These are phyloP conservation scores for Gibbula magus DNA, from an alignment of 2,888 invertebrate species.

Conservation along the genomic window DNA sequence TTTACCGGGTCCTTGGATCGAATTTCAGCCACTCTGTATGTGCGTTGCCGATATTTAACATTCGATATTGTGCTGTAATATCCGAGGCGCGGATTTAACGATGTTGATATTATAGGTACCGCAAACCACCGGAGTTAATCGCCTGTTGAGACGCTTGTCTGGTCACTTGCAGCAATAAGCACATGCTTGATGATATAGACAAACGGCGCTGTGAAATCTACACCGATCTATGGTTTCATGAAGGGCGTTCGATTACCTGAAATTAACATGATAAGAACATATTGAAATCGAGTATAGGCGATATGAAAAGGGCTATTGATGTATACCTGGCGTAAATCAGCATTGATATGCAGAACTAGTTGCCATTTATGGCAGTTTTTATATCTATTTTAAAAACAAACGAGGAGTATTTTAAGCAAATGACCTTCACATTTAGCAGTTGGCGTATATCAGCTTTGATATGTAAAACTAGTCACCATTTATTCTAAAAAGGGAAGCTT, in stretches of 20 bases:
- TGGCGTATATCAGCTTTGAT: no score
- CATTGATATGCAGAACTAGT: no score
- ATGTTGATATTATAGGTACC: neutral
- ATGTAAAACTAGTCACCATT: no score
- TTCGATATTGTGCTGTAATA: constrained; percentile 13
- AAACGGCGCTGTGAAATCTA: neutral
- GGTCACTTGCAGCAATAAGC: neutral
- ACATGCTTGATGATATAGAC: neutral
- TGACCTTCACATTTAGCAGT: no score
- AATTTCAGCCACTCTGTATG: neutral
- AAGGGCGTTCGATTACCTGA: constrained; percentile 9
- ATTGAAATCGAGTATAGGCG: neutral
- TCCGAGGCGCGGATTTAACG: neutral
- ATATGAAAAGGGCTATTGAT: neutral
- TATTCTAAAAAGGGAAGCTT: no score
- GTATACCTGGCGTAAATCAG: neutral
- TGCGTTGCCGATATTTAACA: constrained; percentile 5
- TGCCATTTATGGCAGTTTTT: no score
- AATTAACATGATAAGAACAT: constrained; percentile 1
- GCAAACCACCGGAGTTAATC: constrained; percentile 5
- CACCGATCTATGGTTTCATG: neutral
- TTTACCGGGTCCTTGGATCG: neutral
- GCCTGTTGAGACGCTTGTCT: constrained; percentile 7
- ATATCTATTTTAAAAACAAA: no score
- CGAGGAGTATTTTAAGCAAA: no score